Conservation (phyloP, 2,888 invertebrate genomes). For the Acrocera orbiculus region DNA sequence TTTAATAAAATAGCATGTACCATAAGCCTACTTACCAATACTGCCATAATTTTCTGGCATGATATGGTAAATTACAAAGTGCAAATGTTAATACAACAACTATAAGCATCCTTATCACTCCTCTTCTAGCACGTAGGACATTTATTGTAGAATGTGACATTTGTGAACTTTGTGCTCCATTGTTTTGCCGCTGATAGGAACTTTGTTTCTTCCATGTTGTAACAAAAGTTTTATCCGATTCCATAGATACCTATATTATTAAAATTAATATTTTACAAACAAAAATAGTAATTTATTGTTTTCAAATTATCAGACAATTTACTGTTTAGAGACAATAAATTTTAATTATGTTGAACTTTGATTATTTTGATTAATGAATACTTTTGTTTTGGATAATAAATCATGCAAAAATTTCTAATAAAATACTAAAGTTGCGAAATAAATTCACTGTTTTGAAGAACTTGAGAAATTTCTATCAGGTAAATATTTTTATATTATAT, state of each 20-base stretch:
- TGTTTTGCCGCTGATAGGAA: constrained; percentile 32
- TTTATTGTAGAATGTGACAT: constrained; percentile 55
- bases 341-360: too few relatives aligned
- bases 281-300: too few relatives aligned
- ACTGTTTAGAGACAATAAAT: too few relatives aligned
- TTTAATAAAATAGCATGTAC: too few relatives aligned
- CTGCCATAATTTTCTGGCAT: constrained; percentile 75
- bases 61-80: constrained; percentile 75
- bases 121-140: constrained; percentile 59
- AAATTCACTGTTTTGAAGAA: too few relatives aligned
- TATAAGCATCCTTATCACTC: constrained; percentile 77
- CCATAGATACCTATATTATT: constrained; percentile 27
- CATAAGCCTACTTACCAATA: constrained; percentile 53
- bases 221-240: constrained; percentile 28
- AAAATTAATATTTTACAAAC: background rate
- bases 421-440: too few relatives aligned
- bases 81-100: constrained; percentile 79
- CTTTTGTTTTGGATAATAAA: too few relatives aligned
- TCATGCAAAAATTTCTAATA: too few relatives aligned
- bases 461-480: too few relatives aligned
- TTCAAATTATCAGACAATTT: too few relatives aligned
- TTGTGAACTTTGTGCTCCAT: constrained; percentile 35
- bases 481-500: too few relatives aligned
- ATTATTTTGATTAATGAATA: too few relatives aligned
- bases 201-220: constrained; percentile 26